Conservation (phyloP, 2,888 invertebrate genomes). For the Dendrolimus houi region DNA sequence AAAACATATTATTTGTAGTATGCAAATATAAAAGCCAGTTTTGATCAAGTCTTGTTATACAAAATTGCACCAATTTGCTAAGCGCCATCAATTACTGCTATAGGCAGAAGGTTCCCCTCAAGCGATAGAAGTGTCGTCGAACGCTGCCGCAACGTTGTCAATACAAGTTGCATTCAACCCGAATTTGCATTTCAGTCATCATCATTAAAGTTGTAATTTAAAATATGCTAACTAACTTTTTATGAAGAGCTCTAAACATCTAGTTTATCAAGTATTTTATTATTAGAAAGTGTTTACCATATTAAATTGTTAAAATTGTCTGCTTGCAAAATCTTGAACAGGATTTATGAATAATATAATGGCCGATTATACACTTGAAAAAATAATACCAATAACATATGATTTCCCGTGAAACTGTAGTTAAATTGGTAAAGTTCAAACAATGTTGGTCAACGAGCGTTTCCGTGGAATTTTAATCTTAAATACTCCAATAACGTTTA, state of each 20-base stretch:
- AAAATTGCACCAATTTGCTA: conserved; percentile 36
- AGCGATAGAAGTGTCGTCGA: conserved; percentile 10
- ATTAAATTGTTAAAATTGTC: not conserved
- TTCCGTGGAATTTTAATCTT: conserved; percentile 40
- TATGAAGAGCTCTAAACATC: not conserved
- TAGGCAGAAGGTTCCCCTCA: conserved; percentile 16
- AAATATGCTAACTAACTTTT: not conserved
- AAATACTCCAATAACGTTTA: conserved; percentile 47
- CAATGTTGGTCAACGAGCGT: conserved; percentile 31
- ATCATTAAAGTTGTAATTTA: conserved; percentile 11
- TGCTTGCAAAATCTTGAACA: conserved; percentile 2
- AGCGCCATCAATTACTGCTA: conserved; percentile 28
- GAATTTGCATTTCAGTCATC: conserved; percentile 40
- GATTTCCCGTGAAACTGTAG: conserved; percentile 37
- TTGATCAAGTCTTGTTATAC: conserved; percentile 36
- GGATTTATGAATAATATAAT: conserved; percentile 13
- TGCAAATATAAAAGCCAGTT: not conserved
- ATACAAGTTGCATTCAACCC: conserved; percentile 27
- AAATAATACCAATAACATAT: conserved; percentile 23
- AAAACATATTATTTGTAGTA: not conserved
- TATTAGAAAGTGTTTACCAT: not conserved
- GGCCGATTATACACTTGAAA: conserved; percentile 18
- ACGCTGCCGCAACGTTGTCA: conserved; percentile 19
- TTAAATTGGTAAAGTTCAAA: conserved; percentile 30
- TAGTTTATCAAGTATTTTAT: conserved; percentile 1